Evolutionary conservation across 2,113 vertebrate genomes (phyloP), one percentile per base, ranked within the genome.

Genomic region (Kryptolebias marmoratus): DNA sequence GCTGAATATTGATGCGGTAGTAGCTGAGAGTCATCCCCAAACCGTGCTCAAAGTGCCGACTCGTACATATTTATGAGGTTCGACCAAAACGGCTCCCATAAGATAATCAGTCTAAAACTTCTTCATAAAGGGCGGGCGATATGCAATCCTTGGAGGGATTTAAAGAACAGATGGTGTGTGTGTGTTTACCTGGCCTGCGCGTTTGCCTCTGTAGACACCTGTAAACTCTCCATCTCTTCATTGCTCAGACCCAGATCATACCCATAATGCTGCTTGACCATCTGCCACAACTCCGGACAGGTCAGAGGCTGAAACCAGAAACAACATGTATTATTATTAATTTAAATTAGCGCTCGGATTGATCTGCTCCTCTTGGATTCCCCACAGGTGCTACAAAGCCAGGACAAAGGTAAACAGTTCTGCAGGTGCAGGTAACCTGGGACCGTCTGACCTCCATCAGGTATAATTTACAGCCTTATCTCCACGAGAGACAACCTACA

Each of bases 201-300:
- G 0, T 81, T 93, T 32, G 94, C 91, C 22, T 98, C 96, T 42
- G 90, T 75, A 0, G 92, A 89, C 0, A 93, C 79, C 70, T 92
- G 93, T 79, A 96, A 90, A 77, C 80, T 95, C 55, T 97, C 96
- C 96, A 98, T 98, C 69, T 97, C 97, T 64, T 98, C 94, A 1
- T 93, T 91, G 86, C 90, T 98, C 91, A 99, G 87, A n/a, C 95
- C 97, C 79, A 98, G 87, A 60, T 97, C 96, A 54, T 89, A 87
- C 50, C 96, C 97, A 96, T 98, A 98, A 87, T 96, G 96, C 90
- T 97, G 96, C 86, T 94, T 96, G 1, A 98, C 93, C 92, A 95
- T 94, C 66, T 96, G 96, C 95, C 95, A 95, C 73, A 97, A 95
- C 81, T 97, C 96, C 71, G 80, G 76, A 69, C 89, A 90, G 71